Percentiles rank a stretch among this genome's conserved stretches.
These are phyloP conservation scores for Steromphala cineraria DNA, from an alignment of 2,888 invertebrate species.

Conservation along the genomic window DNA sequence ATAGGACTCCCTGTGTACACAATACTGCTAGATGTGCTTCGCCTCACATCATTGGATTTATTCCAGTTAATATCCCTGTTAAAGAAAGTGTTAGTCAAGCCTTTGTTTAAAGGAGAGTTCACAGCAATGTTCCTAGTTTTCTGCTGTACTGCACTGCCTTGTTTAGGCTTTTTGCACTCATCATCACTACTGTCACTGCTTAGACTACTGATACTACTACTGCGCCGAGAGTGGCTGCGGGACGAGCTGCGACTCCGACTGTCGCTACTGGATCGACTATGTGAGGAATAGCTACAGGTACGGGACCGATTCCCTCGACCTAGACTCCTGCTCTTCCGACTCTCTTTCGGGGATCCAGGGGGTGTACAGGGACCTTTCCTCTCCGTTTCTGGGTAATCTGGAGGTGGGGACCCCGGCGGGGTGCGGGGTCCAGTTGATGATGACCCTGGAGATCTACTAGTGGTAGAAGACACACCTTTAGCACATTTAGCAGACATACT, in stretches of 20 bases:
- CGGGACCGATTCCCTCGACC: conserved; percentile 38
- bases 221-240: conserved; percentile 44
- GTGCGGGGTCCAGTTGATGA: conserved; percentile 31
- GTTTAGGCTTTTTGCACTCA: neutral
- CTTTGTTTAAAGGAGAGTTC: neutral
- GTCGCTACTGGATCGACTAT: neutral
- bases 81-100: neutral
- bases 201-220: conserved; percentile 33
- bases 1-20: neutral
- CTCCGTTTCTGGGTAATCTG: conserved; percentile 1
- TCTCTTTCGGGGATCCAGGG: conserved; percentile 41
- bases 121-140: neutral
- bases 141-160: neutral
- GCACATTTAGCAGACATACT: conserved; percentile 12
- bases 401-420: conserved; percentile 37
- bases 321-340: conserved; percentile 43
- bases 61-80: conserved; percentile 4
- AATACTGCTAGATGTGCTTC: neutral
- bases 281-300: conserved; percentile 2
- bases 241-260: conserved; percentile 47
- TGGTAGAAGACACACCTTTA: neutral
- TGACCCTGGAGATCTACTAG: conserved; percentile 15
- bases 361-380: conserved; percentile 43
- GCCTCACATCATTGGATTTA: neutral
- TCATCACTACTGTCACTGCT: conserved; percentile 26